Percentiles rank a stretch among this genome's conserved stretches.
Evolutionary conservation across 1,140 invertebrate species (phyloP).

Genomic region (Drosophila lacertosa): DNA sequence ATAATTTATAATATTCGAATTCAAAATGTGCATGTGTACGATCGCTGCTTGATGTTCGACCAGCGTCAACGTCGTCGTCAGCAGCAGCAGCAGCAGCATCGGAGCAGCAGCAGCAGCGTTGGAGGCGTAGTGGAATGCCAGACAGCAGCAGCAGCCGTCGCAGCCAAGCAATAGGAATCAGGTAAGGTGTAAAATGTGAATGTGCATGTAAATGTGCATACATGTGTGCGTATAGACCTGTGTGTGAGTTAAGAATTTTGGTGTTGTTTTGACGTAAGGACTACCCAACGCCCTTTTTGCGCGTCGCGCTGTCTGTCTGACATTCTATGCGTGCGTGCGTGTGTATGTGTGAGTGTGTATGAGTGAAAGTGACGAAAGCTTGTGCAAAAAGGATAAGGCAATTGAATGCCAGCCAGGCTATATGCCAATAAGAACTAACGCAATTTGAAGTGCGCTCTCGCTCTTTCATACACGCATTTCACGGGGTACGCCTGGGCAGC

Average conservation of each 20-base stretch:
- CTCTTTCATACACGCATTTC: constrained; percentile 22
- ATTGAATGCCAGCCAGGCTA: constrained; percentile 12
- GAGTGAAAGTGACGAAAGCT: constrained; percentile 70
- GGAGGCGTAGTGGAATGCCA: constrained; percentile 64
- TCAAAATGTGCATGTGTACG: constrained; percentile 72
- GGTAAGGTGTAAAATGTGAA: constrained; percentile 53
- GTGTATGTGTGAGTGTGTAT: constrained; percentile 35
- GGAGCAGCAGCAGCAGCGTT: constrained; percentile 50
- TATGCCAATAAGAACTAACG: constrained; percentile 32
- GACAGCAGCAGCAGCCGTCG: constrained; percentile 27
- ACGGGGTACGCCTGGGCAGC: constrained; percentile 19
- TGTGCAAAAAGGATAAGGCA: constrained; percentile 64
- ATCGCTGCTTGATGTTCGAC: constrained; percentile 52
- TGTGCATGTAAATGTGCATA: not conserved
- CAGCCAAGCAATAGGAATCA: constrained; percentile 56
- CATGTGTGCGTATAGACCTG: no score
- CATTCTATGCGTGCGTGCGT: constrained; percentile 24
- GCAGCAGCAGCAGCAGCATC: constrained; percentile 46
- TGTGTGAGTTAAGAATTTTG: constrained; percentile 12
- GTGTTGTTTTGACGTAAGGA: constrained; percentile 43
- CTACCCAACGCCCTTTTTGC: constrained; percentile 74
- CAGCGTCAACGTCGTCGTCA: constrained; percentile 39
- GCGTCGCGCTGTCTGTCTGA: constrained; percentile 73
- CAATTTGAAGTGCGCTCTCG: constrained; percentile 7
- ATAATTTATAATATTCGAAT: constrained; percentile 63